phyloP scores from a whole-genome alignment of 2,797 vertebrate genomes.

The Melanitta fusca region DNA sequence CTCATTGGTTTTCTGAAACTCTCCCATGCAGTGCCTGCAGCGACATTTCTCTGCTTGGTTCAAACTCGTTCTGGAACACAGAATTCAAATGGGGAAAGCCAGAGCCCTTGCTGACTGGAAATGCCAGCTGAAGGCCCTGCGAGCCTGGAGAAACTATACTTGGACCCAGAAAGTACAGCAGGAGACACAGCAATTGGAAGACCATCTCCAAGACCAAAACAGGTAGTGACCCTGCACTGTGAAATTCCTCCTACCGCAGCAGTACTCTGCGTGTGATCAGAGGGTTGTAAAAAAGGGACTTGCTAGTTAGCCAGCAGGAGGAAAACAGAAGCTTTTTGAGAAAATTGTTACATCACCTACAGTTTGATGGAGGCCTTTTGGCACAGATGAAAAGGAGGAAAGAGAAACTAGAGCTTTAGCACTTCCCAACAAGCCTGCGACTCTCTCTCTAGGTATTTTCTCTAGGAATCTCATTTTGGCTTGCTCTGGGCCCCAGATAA shows the following conservation, averaged over 20 bases:
- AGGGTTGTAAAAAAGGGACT: background rate
- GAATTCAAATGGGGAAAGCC: slow-evolving; percentile 88
- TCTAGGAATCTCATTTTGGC: background rate
- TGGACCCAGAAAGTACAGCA: slow-evolving; percentile 81
- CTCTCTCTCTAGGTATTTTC: background rate
- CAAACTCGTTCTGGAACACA: slow-evolving; percentile 84
- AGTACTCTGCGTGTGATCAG: background rate
- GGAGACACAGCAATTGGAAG: slow-evolving; percentile 82
- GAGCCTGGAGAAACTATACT: slow-evolving; percentile 86
- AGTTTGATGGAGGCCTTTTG: background rate
- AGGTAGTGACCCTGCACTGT: slow-evolving; percentile 78
- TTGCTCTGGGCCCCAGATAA: background rate
- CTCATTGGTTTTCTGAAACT: slow-evolving; percentile 59
- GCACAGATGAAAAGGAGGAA: background rate
- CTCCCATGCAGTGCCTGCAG: slow-evolving; percentile 85
- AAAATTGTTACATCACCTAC: background rate
- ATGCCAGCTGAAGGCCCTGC: slow-evolving; percentile 85
- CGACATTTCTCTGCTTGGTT: slow-evolving; percentile 92
- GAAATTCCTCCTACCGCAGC: background rate
- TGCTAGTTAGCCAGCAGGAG: background rate
- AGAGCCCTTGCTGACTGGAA: slow-evolving; percentile 90
- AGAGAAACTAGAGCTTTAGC: background rate
- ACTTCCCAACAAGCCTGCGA: background rate
- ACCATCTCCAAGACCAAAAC: slow-evolving; percentile 86
- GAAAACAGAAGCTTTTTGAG: background rate